Evolutionary conservation across 2,113 vertebrate species (phyloP).

Genomic region (Leptobrachium leishanense): DNA sequence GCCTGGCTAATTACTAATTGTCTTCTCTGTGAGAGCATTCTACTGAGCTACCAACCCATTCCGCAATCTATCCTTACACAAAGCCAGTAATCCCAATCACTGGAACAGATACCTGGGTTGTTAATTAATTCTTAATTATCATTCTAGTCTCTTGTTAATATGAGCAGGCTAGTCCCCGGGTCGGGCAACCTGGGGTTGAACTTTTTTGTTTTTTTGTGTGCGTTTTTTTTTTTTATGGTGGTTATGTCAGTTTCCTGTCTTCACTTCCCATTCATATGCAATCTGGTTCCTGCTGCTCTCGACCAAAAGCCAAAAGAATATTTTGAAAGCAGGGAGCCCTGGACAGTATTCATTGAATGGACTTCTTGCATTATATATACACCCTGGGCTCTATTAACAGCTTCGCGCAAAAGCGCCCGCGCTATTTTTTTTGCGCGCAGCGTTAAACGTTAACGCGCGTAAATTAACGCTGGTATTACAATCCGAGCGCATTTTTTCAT

Average conservation of each 20-base stretch:
- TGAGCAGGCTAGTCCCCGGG: slow-evolving; percentile 48
- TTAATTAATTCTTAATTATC: slow-evolving; percentile 54
- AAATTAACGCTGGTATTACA: too few relatives aligned
- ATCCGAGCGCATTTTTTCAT: too few relatives aligned
- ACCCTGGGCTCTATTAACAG: too few relatives aligned
- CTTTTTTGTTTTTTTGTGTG: not conserved
- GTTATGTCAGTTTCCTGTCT: slow-evolving; percentile 14
- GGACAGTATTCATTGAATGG: too few relatives aligned
- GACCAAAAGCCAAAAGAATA: not conserved
- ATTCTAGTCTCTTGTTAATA: slow-evolving; percentile 33
- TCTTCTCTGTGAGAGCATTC: not conserved
- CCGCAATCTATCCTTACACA: slow-evolving; percentile 42
- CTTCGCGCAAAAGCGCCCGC: too few relatives aligned
- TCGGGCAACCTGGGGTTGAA: slow-evolving; percentile 8
- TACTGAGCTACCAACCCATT: not conserved
- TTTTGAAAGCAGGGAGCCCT: slow-evolving; percentile 18
- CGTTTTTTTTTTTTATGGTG: not conserved
- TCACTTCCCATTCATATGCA: slow-evolving; percentile 27
- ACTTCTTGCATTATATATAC: too few relatives aligned
- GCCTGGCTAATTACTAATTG: not conserved
- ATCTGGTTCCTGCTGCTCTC: slow-evolving; percentile 23
- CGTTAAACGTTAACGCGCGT: too few relatives aligned
- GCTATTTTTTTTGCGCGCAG: too few relatives aligned
- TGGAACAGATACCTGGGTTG: slow-evolving; percentile 44
- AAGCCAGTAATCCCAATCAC: slow-evolving; percentile 53